Conservation (phyloP, 2,113 vertebrate species). For the Takifugu flavidus region DNA sequence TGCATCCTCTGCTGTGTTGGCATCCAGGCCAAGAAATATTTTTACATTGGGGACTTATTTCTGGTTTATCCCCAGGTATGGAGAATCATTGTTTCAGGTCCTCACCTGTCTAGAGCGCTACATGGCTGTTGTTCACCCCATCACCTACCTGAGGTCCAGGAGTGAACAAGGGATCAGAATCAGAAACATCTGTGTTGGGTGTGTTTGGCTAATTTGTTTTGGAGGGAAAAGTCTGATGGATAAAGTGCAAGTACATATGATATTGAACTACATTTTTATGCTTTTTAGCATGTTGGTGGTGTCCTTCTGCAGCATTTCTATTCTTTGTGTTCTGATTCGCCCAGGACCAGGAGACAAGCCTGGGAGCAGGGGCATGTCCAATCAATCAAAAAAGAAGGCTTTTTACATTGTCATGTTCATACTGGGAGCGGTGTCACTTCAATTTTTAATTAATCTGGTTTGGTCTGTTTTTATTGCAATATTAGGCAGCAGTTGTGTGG, state of each 20-base stretch:
- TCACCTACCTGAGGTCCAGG: conserved; percentile 13
- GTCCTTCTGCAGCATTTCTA: conserved; percentile 2
- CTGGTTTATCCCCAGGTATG: fast-evolving
- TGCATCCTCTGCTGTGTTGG: fast-evolving
- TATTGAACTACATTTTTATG: background rate
- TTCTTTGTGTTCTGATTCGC: conserved; percentile 13
- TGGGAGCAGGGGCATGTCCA: background rate
- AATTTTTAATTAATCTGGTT: fast-evolving
- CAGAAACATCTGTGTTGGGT: background rate
- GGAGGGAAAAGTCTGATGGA: background rate
- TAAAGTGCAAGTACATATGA: too few species aligned
- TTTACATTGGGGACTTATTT: fast-evolving
- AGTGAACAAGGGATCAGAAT: background rate
- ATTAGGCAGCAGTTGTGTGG: background rate
- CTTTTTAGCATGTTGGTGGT: background rate
- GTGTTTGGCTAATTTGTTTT: background rate
- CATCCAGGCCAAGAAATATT: fast-evolving
- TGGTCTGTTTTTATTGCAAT: background rate
- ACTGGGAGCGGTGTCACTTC: conserved; percentile 4
- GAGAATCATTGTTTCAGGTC: background rate
- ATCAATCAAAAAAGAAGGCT: conserved; percentile 9
- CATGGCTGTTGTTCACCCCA: conserved; percentile 23
- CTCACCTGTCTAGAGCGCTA: conserved; percentile 27
- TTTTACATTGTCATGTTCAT: conserved; percentile 4
- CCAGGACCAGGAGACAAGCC: background rate